Conservation (phyloP, 2,888 invertebrate genomes). For the Ophioninae sp. region DNA sequence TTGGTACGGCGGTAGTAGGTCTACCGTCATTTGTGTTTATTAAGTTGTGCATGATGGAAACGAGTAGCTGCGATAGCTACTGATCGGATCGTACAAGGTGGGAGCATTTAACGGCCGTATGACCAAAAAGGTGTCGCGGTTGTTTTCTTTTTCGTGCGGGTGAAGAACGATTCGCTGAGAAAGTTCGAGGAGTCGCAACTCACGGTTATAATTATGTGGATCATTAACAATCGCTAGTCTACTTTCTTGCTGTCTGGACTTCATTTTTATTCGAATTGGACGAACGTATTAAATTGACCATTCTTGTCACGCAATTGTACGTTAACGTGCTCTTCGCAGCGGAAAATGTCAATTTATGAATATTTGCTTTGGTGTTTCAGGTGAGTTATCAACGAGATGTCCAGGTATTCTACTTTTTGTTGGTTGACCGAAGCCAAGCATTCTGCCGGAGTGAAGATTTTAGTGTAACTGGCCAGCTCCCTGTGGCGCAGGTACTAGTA, state of each 20-base stretch:
- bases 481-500: not conserved
- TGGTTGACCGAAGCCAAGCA: not conserved
- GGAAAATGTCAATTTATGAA: not conserved
- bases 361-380: not conserved
- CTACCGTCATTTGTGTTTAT: conserved; percentile 26
- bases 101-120: not conserved
- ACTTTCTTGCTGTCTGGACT: not conserved
- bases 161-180: not conserved
- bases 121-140: not conserved
- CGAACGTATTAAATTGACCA: not conserved
- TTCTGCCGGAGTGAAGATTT: not conserved
- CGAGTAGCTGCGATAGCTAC: not conserved
- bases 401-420: not conserved
- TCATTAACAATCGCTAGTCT: not conserved
- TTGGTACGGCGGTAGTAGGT: conserved; percentile 46
- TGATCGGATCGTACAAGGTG: conserved; percentile 19
- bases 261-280: not conserved
- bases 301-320: not conserved
- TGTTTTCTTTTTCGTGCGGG: not conserved
- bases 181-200: not conserved
- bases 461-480: not conserved
- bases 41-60: not conserved
- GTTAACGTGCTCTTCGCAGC: not conserved
- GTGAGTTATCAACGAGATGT: not conserved
- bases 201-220: not conserved